Base-by-base conservation (phyloP, 1,140 invertebrate species). In the Conus betulinus region DNA sequence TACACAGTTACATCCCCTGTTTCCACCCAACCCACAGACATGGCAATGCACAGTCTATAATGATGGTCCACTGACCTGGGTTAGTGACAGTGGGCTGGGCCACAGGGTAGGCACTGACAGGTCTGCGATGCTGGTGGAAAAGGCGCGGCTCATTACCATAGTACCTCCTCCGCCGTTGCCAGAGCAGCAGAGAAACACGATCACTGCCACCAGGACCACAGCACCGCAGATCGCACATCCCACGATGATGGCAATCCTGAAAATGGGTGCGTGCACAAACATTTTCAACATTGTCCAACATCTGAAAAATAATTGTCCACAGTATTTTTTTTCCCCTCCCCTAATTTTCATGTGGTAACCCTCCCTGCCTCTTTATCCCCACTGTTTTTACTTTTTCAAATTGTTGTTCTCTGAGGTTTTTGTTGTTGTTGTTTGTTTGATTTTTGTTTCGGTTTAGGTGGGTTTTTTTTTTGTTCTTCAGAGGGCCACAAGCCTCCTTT, bases 211-310 rank as follows among this genome's bases (percentile, higher is more conserved):
- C 53, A 88, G 53, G 23, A 88, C 88, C 76, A 90, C 88, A 51
- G 89, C 87, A 25, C 87, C 89, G 23, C 82, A 67, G 53, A 90
- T 90, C 39, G 82, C 81, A 57, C 87, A 88, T 20, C 89, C 89
- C 57, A 90, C 89, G 27, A 90, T 90, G 57, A 90, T 90, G 25
- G 84, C 89, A 78, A 90, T 90, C 20, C 89, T 90, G 87, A 27
- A 53, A 57, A 67, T 0, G 82, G 53, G 23, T 78, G 78, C 52
- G 76, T 17, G 57, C 13, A 20, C 51, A 11, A 71, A 11, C 11
- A 25, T 15, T 85, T n/a, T 6, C 23, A 20, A 23, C 20, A 10
- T 39, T 11, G 23, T 60, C 10, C 13, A 85, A 85, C 3, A 10
- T 25, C 5, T 85, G 25, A 25, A 20, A 84, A 55, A 84, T 55